Base-by-base conservation (phyloP, 2,888 invertebrate species). In the Augochlorella aurata region DNA sequence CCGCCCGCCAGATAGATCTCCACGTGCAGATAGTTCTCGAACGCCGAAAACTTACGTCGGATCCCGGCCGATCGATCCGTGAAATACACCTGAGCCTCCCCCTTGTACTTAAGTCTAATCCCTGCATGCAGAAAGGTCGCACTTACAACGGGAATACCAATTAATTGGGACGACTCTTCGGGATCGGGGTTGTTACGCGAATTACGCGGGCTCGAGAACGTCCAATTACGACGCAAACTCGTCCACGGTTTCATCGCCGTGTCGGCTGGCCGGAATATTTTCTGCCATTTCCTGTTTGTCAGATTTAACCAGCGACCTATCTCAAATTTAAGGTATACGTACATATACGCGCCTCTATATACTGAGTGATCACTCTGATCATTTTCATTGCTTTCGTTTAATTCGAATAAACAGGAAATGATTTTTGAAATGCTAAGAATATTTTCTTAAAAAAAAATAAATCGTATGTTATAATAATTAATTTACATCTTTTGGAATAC, bases 31-130 rank as follows among this genome's bases (percentile, higher is more conserved):
- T 92, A 92, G 82, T 79, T 88, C 84, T 92, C 91, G 47, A 88
- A 89, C 16, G 90, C 87, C 44, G 85, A 79, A 82, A 84, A 90
- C 85, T 88, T 89, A 47, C 91, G 87, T 14, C 91, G 87, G 77
- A 92, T 90, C 10, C 92, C 92, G 16, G 90, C 89, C 47, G 90
- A 90, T 71, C 91, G 88, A 82, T 92, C 90, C 45, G 92, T 92
- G 84, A 92, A 92, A 70, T 89, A 90, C 24, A 92, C 92, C 58
- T 89, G 87, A 49, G 90, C 90, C 72, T 90, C 91, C 24, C 92
- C 92, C 61, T 90, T 91, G 85, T 89, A 92, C 80, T 89, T 91
- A 8, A 92, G 74, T 21, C 87, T 87, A 45, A 92, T 82, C 47
- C 91, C 92, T 92, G 81, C 63, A 80, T 29, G 50, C 44, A 49